Base-by-base conservation (phyloP, 2,888 invertebrate species). In the Apamea monoglypha region DNA sequence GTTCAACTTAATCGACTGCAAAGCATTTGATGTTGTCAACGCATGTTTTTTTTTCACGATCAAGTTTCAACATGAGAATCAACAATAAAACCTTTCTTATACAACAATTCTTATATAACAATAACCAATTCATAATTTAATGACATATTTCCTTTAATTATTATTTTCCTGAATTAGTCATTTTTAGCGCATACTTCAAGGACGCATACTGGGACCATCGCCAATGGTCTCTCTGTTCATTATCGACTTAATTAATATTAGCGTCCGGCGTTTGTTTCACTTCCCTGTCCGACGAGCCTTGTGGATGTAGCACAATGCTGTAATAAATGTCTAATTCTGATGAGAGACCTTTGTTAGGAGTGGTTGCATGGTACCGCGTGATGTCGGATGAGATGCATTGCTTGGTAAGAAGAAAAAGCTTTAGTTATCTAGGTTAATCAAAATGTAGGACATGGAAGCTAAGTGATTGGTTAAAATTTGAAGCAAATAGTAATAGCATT, bases 251-350 rank as follows among this genome's bases (percentile, higher is more conserved):
- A 95, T 96, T 95, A 95, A 95, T 96, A 95, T 94, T 90, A 86
- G 92, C 94, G 92, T 96, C 96, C 96, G 96, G 94, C 93, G 94
- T 96, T 96, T 96, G 96, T 96, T 93, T 93, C 88, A 93, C 95
- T 96, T 96, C 96, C 96, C 94, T 88, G 94, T 95, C 90, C 88
- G 89, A 78, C 83, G 91, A 92, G 92, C 94, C 95, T 95, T 94
- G 94, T 90, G 90, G 90, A 90, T 92, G 92, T 90, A 91, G 93
- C 93, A 96, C 96, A 96, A 96, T 96, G 93, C 95, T 93, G 94
- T 93, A 94, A 95, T 96, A 95, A 95, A 96, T 93, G 95, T 95
- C 94, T 94, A 93, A 92, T 92, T 94, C 94, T 94, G 95, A 94
- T 92, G 94, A 92, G 93, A 94, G 93, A 93, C 94, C 93, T 93